Evolutionary conservation across 2,797 vertebrate genomes (phyloP), one percentile per base, ranked within the genome.

Genomic region (Gymnothorax javanicus): DNA sequence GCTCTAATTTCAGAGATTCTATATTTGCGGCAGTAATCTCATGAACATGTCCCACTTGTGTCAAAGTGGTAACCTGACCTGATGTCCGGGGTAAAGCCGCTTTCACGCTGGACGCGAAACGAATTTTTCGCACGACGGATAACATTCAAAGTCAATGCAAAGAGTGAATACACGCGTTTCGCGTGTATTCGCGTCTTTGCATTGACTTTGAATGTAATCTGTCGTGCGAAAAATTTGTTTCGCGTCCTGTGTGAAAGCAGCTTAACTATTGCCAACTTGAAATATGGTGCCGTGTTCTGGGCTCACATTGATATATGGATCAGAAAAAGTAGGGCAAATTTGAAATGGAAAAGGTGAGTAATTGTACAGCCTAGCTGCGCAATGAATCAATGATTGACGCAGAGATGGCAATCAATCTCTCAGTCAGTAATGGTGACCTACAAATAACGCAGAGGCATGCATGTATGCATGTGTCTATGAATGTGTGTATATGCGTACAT

Each of bases 61-160:
- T 81, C 77, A 56, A 81, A 54, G 7, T 56, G 20, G 77, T 81
- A 56, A 81, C 15, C 77, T 54, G n/a, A 81, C 50, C 77, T 81
- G 50, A 54, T 81, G 43, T 2, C 12, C 77, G 20, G 77, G 1
- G 77, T 81, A n/a, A n/a, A n/a, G n/a, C n/a, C n/a, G n/a, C n/a
- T n/a, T n/a, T n/a, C n/a, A n/a, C n/a, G n/a, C n/a, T n/a, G n/a
- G n/a, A n/a, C n/a, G n/a, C n/a, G n/a, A n/a, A n/a, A n/a, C n/a
- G n/a, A n/a, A n/a, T n/a, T n/a, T n/a, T n/a, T n/a, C n/a, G n/a
- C n/a, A n/a, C n/a, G n/a, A n/a, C n/a, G n/a, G n/a, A n/a, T n/a
- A n/a, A n/a, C n/a, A n/a, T n/a, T n/a, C n/a, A n/a, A n/a, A n/a
- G n/a, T n/a, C n/a, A n/a, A n/a, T n/a, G n/a, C n/a, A n/a, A n/a